Conservation (phyloP, 2,113 vertebrate genomes). For the Archocentrus centrarchus region DNA sequence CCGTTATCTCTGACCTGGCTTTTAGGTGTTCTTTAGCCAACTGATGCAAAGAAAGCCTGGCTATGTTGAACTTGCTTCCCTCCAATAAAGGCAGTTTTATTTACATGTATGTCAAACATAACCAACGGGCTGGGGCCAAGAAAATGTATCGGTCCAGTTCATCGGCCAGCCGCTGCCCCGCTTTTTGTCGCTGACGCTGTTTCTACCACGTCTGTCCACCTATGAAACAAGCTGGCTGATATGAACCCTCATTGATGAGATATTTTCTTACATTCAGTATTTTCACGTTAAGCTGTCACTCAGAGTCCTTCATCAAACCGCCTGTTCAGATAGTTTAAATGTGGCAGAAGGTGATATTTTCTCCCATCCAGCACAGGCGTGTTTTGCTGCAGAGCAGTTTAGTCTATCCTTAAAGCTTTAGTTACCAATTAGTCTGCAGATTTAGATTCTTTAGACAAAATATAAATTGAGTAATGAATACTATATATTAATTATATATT, state of each 20-base stretch:
- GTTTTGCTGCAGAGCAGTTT: background rate
- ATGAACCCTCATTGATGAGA: too few relatives aligned
- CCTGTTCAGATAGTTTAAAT: background rate
- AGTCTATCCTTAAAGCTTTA: too few relatives aligned
- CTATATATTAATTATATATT: background rate
- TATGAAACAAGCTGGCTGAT: too few relatives aligned
- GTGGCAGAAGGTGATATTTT: background rate
- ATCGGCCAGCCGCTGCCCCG: too few relatives aligned
- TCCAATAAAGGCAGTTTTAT: rapidly evolving
- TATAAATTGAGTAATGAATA: background rate
- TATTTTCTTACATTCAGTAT: background rate
- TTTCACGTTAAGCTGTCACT: background rate
- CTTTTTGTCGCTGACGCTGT: too few relatives aligned
- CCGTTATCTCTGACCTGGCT: background rate
- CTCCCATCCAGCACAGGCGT: background rate
- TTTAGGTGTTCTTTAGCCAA: background rate
- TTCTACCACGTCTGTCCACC: too few relatives aligned
- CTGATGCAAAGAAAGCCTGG: background rate
- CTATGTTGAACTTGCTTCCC: background rate
- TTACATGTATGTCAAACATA: background rate
- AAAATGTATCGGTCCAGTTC: too few relatives aligned
- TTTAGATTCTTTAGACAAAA: background rate
- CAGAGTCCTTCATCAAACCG: background rate
- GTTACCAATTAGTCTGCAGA: too few relatives aligned
- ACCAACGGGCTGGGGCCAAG: too few relatives aligned